phyloP scores from a whole-genome alignment of 2,888 invertebrate genomes.

The Aporophyla lueneburgensis region DNA sequence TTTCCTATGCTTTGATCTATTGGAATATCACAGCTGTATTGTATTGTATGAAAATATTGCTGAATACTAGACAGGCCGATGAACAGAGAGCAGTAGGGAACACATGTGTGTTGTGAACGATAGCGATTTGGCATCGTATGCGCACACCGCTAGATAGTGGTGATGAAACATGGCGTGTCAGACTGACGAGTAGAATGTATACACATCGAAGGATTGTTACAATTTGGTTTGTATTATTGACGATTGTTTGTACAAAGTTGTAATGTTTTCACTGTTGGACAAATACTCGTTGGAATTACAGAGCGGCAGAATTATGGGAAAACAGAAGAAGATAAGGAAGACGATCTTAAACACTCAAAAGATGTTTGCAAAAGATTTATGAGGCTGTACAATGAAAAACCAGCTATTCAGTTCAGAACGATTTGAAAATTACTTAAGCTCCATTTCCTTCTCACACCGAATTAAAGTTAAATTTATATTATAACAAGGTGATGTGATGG shows the following conservation, averaged over 20 bases:
- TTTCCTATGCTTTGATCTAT: conserved; percentile 44
- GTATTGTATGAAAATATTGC: conserved; percentile 37
- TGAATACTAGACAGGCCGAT: conserved; percentile 21
- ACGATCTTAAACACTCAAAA: too few species aligned
- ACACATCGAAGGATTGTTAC: conserved; percentile 18
- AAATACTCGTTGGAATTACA: neutral
- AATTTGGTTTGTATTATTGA: conserved; percentile 17
- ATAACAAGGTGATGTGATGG: too few species aligned
- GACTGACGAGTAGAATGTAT: conserved; percentile 18
- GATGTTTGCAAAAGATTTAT: too few species aligned
- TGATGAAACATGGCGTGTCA: conserved; percentile 20
- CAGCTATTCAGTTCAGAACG: too few species aligned
- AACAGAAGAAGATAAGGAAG: too few species aligned
- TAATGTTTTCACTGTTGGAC: neutral
- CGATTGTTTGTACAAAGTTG: conserved; percentile 9
- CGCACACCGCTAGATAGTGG: neutral
- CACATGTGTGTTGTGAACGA: conserved; percentile 21
- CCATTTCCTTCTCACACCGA: too few species aligned
- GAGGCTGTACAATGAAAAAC: too few species aligned
- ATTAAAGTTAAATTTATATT: neutral
- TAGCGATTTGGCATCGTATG: conserved; percentile 34
- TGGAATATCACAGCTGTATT: conserved; percentile 37
- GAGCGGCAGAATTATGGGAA: too few species aligned
- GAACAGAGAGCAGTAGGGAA: conserved; percentile 19
- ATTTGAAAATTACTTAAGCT: too few species aligned